Percentiles rank a stretch among this genome's conserved stretches.
Conservation (phyloP, 2,797 vertebrate species). For the Typhlichthys eigenmanni region DNA sequence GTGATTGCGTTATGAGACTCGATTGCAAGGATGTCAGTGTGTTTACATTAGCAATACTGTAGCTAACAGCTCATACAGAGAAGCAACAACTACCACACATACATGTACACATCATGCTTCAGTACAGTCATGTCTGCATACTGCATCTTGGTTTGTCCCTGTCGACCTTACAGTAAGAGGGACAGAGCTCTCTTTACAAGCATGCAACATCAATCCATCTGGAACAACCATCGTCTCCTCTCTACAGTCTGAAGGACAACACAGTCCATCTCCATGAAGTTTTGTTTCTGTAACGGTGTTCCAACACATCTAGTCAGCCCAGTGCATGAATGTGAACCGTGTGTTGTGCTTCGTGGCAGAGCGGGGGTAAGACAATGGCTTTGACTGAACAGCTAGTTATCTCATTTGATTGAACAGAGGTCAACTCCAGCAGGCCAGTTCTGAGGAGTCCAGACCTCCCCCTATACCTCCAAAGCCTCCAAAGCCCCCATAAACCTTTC, state of each 20-base stretch:
- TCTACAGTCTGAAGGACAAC: constrained; percentile 12
- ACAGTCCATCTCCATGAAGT: constrained; percentile 31
- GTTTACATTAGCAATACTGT: too few species aligned
- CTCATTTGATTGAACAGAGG: constrained; percentile 70
- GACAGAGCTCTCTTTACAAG: too few species aligned
- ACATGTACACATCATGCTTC: too few species aligned
- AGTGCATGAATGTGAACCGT: constrained; percentile 31
- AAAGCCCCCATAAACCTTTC: constrained; percentile 23
- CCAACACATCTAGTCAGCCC: constrained; percentile 18
- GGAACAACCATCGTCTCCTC: constrained; percentile 16
- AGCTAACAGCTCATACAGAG: too few species aligned
- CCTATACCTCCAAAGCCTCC: constrained; percentile 38
- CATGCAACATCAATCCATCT: constrained; percentile 4
- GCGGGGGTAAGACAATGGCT: constrained; percentile 54
- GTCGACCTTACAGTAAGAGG: not conserved
- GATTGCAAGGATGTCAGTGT: too few species aligned
- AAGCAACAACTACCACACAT: too few species aligned
- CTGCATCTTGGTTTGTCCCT: constrained; percentile 1
- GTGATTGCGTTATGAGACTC: too few species aligned
- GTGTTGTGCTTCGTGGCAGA: constrained; percentile 32
- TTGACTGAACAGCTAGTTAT: constrained; percentile 64
- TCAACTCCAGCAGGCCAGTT: constrained; percentile 63
- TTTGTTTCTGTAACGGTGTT: constrained; percentile 35
- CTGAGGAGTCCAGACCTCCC: constrained; percentile 42
- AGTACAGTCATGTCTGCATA: too few species aligned